These are phyloP conservation scores for Dynastes tityus DNA, from an alignment of 2,888 invertebrate species.

Conservation along the genomic window DNA sequence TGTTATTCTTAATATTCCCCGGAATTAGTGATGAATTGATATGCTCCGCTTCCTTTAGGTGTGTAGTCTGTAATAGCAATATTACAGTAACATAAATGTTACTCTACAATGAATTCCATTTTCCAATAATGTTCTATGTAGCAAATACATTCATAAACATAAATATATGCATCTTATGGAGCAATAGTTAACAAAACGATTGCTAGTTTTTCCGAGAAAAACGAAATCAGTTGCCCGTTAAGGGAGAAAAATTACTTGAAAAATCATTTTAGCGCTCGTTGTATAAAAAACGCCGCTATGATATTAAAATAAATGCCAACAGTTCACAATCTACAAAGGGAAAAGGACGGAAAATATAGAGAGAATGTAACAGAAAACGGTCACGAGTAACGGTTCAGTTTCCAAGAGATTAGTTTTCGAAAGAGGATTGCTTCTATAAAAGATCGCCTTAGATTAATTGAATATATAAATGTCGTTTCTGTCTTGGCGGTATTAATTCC, in stretches of 20 bases:
- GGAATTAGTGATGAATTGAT: no score
- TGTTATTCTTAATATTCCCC: no score
- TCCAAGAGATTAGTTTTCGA: slow-evolving; percentile 24
- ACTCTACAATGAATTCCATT: no score
- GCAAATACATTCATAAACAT: no score
- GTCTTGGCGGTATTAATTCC: neutral
- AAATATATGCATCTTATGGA: no score
- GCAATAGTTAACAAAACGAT: no score
- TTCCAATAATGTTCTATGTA: no score
- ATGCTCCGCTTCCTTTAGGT: no score
- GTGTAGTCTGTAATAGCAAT: no score
- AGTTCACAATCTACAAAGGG: slow-evolving; percentile 5
- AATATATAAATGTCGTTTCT: slow-evolving; percentile 23
- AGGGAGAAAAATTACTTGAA: neutral
- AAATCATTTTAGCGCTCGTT: neutral
- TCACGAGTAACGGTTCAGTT: slow-evolving; percentile 17
- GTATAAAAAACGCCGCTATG: neutral
- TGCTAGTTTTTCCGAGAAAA: neutral
- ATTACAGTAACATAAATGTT: no score
- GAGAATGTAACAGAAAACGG: slow-evolving; percentile 19
- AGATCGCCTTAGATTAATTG: slow-evolving; percentile 18
- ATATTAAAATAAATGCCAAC: slow-evolving; percentile 31
- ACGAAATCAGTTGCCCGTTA: neutral
- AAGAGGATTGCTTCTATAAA: slow-evolving; percentile 21
- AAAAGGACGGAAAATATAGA: neutral